Evolutionary conservation across 2,888 invertebrate species (phyloP), one percentile per base, ranked within the genome.

Genomic region (Alloscopus bannaensis): DNA sequence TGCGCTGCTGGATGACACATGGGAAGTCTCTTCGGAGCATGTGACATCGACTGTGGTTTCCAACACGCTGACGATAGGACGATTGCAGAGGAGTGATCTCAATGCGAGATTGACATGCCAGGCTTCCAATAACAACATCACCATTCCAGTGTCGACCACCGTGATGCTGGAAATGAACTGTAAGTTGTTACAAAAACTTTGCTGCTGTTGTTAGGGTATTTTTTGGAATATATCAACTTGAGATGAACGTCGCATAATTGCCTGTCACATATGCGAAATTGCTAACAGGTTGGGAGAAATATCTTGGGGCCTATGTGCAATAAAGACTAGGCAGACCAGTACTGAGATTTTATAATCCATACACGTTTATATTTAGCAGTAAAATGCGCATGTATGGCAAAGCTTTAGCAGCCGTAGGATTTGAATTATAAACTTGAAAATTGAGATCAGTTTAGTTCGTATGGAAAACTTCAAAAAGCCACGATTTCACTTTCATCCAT

Each of bases 131-230:
- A 94, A 93, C 86, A 91, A 92, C 85, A 90, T 93, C 80, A 91
- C 93, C 29, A 90, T 92, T 4, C 93, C 94, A 18, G 90, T 93
- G 78, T 91, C 92, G 71, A 91, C 93, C 76, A 90, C 91, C 0
- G 90, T 94, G 82, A 91, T 91, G 4, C 89, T 94, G 86, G 93
- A 94, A 87, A 90, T 94, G 87, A 94, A 93, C 87, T 90, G 94
- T 94, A 88, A 93, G 94, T 47, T 47, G 36, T 36, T n/a, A 36
- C 13, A 36, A 36, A 36, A n/a, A n/a, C n/a, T n/a, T n/a, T n/a
- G n/a, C n/a, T n/a, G n/a, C n/a, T n/a, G n/a, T n/a, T n/a, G n/a
- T n/a, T n/a, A n/a, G n/a, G n/a, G n/a, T 36, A 36, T 36, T 36
- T 36, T 36, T 36, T 36, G n/a, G n/a, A n/a, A n/a, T n/a, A n/a